A percentile compares a stretch with the other conserved stretches of the same genome.
Evolutionary conservation across 2,797 vertebrate genomes (phyloP).

Genomic region (Mormyrus proboscirostris): DNA sequence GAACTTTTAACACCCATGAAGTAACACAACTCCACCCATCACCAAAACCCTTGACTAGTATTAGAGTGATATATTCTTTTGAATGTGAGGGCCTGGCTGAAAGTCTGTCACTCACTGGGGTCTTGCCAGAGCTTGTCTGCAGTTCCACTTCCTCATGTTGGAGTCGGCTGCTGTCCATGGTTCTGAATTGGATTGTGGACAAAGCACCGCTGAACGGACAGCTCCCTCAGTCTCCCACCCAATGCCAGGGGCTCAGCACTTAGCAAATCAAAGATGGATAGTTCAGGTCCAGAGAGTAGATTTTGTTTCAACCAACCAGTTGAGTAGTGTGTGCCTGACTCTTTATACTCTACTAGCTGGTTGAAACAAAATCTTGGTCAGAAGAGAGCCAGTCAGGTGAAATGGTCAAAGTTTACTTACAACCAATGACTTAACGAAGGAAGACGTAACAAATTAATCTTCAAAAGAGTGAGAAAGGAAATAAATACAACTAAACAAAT

Average conservation of each 20-base stretch:
- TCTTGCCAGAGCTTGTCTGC: background rate
- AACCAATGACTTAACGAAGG: background rate
- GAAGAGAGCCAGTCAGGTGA: background rate
- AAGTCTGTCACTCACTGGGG: background rate
- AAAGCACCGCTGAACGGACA: background rate
- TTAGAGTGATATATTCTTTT: background rate
- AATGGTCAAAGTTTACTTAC: background rate
- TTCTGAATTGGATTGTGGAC: background rate
- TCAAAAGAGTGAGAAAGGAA: background rate
- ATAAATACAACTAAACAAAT: background rate
- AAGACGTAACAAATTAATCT: background rate
- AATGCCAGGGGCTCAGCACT: background rate
- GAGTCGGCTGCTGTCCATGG: background rate
- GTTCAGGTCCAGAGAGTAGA: background rate
- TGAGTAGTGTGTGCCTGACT: background rate
- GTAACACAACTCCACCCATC: background rate
- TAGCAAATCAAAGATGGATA: background rate
- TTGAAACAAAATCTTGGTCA: too few relatives aligned
- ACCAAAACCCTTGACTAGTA: background rate
- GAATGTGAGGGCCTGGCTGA: background rate
- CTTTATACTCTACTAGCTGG: background rate
- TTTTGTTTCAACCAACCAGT: background rate
- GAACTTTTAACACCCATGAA: background rate
- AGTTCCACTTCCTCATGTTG: background rate
- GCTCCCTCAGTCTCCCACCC: background rate